Base-by-base conservation (phyloP, 2,113 vertebrate species). In the Bubo scandiacus region DNA sequence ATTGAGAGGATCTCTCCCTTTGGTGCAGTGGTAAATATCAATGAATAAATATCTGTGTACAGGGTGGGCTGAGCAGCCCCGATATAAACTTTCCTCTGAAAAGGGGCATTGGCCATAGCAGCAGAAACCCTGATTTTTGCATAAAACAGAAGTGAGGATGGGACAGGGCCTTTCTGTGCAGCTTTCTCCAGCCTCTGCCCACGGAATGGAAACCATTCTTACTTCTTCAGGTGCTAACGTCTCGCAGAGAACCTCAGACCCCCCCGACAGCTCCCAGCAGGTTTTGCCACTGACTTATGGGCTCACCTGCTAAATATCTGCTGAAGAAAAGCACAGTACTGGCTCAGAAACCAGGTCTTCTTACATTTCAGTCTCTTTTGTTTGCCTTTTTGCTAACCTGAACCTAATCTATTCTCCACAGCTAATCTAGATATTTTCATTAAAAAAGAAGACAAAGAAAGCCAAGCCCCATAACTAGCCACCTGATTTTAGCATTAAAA, bases 181-280 rank as follows among this genome's bases (percentile, higher is more conserved):
- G 32, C 86, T 51, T 57, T 81, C 74, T 42, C 47, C 74, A 85
- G 32, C 36, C 19, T 67, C 54, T 74, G 42, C 36, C 49, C 49
- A 26, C 0, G 1, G 47, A 16, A 36, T 51, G 42, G 66, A 73
- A 85, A 68, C 18, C 2, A 1, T 13, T n/a, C 34, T 55, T 59
- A 49, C 27, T 52, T 81, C 58, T 68, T 34, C 6, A 3, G 43
- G 17, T 58, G 42, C 43, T 74, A 9, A 19, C 9, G 47, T 17
- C 36, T n/a, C 62, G 42, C 61, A 63, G 74, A 93, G n/a, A 49
- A 26, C 62, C 27, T 38, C 54, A 68, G 67, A 62, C 47, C 61
- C 40, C 55, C 74, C 23, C 58, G 81, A 49, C 62, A 57, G 13
- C 9, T 43, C 61, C 55, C 61, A 68, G 47, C 36, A 16, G 49